A percentile compares a stretch with the other conserved stretches of the same genome.
Conservation (phyloP, 2,888 invertebrate species). For the Cheilosia variabilis region DNA sequence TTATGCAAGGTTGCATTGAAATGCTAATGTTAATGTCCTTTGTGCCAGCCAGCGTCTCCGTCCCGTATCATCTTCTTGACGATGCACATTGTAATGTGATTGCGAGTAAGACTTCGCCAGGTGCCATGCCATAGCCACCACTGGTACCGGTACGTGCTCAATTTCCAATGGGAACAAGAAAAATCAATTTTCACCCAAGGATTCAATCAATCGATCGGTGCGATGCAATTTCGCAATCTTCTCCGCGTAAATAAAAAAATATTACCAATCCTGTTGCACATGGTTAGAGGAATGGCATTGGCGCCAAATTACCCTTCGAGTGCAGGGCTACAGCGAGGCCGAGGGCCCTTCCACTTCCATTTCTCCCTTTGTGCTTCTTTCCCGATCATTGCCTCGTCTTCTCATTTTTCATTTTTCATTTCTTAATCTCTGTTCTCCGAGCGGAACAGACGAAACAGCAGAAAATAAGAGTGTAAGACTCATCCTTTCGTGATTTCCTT, state of each 20-base stretch:
- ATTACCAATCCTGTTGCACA: constrained; percentile 64
- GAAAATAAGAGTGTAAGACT: constrained; percentile 17
- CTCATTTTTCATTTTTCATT: constrained; percentile 75
- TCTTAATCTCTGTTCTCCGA: constrained; percentile 59
- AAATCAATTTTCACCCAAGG: constrained; percentile 53
- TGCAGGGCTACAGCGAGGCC: background rate
- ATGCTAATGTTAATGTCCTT: constrained; percentile 74
- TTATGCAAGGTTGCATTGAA: constrained; percentile 75
- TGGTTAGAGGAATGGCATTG: constrained; percentile 41
- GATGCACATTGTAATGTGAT: constrained; percentile 55
- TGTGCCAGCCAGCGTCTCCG: constrained; percentile 6
- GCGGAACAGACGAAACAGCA: constrained; percentile 15
- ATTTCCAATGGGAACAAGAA: constrained; percentile 12
- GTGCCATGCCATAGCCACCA: constrained; percentile 22
- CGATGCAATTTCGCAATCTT: constrained; percentile 60
- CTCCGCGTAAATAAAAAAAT: constrained; percentile 62
- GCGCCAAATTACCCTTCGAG: constrained; percentile 74
- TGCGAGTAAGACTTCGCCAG: constrained; percentile 44
- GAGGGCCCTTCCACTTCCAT: background rate
- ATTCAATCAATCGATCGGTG: constrained; percentile 61
- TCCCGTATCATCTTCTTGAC: constrained; percentile 27
- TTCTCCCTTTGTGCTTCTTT: constrained; percentile 29
- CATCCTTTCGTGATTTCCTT: constrained; percentile 48
- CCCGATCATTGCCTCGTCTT: constrained; percentile 59
- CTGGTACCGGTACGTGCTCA: constrained; percentile 70